Base-by-base conservation (phyloP, 2,888 invertebrate genomes). In the Rotaria magnacalcarata region DNA sequence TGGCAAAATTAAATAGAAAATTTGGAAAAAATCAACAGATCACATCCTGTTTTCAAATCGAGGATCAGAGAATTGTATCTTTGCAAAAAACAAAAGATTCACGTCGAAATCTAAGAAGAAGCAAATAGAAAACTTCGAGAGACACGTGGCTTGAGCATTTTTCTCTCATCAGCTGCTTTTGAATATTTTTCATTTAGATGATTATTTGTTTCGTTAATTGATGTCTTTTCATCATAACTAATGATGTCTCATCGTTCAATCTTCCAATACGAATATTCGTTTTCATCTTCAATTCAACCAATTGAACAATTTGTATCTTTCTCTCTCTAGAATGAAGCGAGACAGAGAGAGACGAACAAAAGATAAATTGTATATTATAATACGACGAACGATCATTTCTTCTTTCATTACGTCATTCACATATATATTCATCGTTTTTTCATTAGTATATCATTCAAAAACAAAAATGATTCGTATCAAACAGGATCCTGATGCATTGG, bases 201-300 rank as follows among this genome's bases (percentile, higher is more conserved):
- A 67, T 16, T 67, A 34, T 16, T 34, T 16, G 10, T 27, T 27
- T 41, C 27, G 34, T 67, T 67, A 67, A 67, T 67, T 67, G 67
- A 67, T 67, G 27, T 67, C 34, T 67, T 67, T 54, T 54, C 21
- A 27, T 67, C 34, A 34, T 34, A 67, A 34, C 19, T 34, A 67
- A 67, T 67, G 67, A 67, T 67, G 16, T 67, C 19, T 67, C 34
- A 67, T 67, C 34, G 34, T 27, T 34, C 19, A 16, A n/a, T 67
- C 67, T 67, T 67, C 67, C 67, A 67, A 67, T 67, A 67, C 34
- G 67, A 67, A 67, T 67, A 67, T 67, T 67, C 16, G 16, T 67
- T 67, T 14, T 67, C 67, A 67, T 67, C 67, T 67, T 34, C 67
- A 67, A 67, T 67, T 67, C 67, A 67, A 67, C 67, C 67, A 67